Base-by-base conservation (phyloP, 2,797 vertebrate genomes). In the Tamandua tetradactyla region DNA sequence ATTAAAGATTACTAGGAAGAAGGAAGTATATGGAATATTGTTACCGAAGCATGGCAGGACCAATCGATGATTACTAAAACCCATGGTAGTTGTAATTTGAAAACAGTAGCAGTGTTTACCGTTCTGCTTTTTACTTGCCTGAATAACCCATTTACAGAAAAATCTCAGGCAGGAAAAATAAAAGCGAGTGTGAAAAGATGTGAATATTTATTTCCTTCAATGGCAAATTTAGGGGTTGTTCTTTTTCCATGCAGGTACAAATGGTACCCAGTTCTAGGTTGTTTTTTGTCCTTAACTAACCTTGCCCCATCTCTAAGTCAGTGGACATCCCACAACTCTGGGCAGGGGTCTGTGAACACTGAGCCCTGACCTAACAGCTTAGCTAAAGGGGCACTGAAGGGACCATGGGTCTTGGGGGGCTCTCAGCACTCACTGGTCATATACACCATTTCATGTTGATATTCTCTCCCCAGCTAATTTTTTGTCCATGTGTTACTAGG, bases 81-180 rank as follows among this genome's bases (percentile, higher is more conserved):
- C 80, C 87, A 47, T 18, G 22, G 44, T 71, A 62, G 72, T 92
- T 89, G 32, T 89, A 93, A 94, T 97, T 89, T 94, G 68, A 93
- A 97, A 96, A 93, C 13, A 95, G 91, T 82, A 93, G 69, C 68
- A 71, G 49, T 93, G 86, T 92, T 93, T 96, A 78, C 89, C 97
- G 96, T 95, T 96, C 79, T 91, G 85, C 27, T 49, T 86, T 95
- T 95, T 76, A 84, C 71, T 87, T 91, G 87, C 80, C 62, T 94
- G 83, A 95, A 94, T 96, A 94, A 93, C 72, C 59, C 68, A 91
- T 93, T 95, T 94, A 88, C 44, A 93, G 91, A 94, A 96, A 96
- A 96, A 89, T 22, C 18, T 96, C 86, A 91, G 76, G 87, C 2
- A 88, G 17, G 49, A 94, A 92, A 88, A 78, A 89, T 80, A 74